Conservation (phyloP, 2,797 vertebrate genomes). For the Myiotriccus ornatus region DNA sequence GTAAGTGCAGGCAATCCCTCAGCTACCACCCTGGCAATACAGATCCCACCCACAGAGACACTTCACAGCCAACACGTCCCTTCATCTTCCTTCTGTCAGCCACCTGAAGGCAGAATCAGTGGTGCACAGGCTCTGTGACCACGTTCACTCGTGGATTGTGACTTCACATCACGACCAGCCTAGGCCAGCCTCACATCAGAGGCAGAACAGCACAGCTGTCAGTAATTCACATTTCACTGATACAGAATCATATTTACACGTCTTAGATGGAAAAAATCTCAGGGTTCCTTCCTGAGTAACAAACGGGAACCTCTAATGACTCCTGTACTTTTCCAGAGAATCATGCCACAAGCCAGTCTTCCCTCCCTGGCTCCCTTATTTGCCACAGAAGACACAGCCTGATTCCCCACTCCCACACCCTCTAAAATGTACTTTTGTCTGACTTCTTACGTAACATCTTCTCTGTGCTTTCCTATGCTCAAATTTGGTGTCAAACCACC, state of each 20-base stretch:
- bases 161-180: neutral
- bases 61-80: neutral
- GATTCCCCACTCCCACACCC: neutral
- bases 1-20: neutral
- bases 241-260: neutral
- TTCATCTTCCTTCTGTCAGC: fast-evolving
- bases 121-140: fast-evolving
- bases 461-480: neutral
- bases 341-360: neutral
- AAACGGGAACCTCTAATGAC: neutral
- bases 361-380: neutral
- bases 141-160: no score
- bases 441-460: neutral
- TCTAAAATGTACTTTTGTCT: neutral
- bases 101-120: fast-evolving
- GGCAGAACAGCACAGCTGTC: neutral
- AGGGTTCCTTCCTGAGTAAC: neutral
- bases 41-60: neutral
- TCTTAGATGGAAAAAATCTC: neutral
- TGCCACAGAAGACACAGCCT: neutral
- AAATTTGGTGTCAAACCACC: neutral
- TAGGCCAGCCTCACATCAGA: neutral
- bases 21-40: neutral
- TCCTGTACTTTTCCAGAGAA: neutral
- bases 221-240: neutral